Evolutionary conservation across 2,888 invertebrate genomes (phyloP), one percentile per base, ranked within the genome.

Genomic region (Diplazon laetatorius): DNA sequence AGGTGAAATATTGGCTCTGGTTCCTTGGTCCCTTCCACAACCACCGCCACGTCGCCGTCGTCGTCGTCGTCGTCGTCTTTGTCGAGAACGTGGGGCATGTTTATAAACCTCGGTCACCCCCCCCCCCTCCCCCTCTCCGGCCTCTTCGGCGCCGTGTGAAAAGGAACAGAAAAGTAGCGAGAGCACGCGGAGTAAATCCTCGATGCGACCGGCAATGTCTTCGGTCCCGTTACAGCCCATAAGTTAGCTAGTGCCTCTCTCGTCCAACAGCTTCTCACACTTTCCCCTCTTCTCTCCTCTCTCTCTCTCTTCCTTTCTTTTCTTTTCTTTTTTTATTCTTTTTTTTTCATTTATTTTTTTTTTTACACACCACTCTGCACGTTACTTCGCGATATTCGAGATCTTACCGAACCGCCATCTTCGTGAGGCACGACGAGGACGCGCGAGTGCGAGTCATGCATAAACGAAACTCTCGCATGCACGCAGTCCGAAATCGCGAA

Each of bases 1-100:
- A 82, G 85, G 83, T 85, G 81, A 88, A 88, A 87, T 87, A 87
- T 88, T 82, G 84, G 84, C 81, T 81, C 65, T 50, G 14, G 55
- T 52, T 65, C 74, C 44, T 48, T 76, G 37, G 44, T 48, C 48
- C 50, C 30, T 59, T 66, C 68, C 60, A n/a, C 35, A 35, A 12
- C 57, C 48, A 35, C 55, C 20, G 2, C n/a, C 22, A 39, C 70
- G 71, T 79, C 80, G 73, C 75, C 76, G 65, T 63, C 70, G 75
- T 76, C 79, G 52, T 48, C 70, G 71, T 79, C 80, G 73, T 76
- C 76, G 59, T 63, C 68, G 75, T 76, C 79, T 73, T 80, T 65
- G 62, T 74, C 69, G 73, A 74, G 73, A 77, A 78, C 80, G 77
- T 79, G 75, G 79, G 25, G 80, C 72, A 82, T 83, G 82, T 83